Evolutionary conservation across 2,888 invertebrate species (phyloP).

Genomic region (Coenonympha arcania): DNA sequence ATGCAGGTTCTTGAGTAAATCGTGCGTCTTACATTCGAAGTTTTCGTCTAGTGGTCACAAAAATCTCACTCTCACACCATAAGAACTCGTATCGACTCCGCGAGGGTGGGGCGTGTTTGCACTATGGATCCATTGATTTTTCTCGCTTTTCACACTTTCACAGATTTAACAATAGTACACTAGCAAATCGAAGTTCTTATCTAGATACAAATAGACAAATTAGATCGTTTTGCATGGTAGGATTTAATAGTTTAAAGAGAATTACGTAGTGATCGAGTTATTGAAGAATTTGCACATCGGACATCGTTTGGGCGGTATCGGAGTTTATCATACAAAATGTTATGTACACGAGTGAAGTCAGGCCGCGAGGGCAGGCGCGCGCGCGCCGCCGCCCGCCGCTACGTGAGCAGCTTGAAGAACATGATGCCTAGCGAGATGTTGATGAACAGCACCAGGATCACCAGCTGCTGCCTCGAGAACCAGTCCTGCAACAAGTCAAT

Average conservation of each 20-base stretch:
- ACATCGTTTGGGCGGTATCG: slow-evolving; percentile 48
- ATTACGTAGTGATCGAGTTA: slow-evolving; percentile 37
- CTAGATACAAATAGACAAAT: slow-evolving; percentile 50
- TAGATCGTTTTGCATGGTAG: slow-evolving; percentile 37
- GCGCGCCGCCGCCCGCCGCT: slow-evolving; percentile 78
- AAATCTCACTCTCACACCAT: slow-evolving; percentile 55
- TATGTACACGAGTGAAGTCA: slow-evolving; percentile 51
- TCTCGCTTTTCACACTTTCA: slow-evolving; percentile 60
- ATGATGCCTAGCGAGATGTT: slow-evolving; percentile 95
- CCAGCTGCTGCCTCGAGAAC: slow-evolving; percentile 96
- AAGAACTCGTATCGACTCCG: slow-evolving; percentile 44
- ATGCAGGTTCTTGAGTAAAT: slow-evolving; percentile 61
- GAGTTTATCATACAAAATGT: slow-evolving; percentile 36
- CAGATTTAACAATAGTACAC: slow-evolving; percentile 61
- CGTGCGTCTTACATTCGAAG: slow-evolving; percentile 53
- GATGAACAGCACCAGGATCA: slow-evolving; percentile 93
- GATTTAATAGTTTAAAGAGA: slow-evolving; percentile 33
- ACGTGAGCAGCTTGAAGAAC: slow-evolving; percentile 96
- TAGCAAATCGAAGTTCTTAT: slow-evolving; percentile 63
- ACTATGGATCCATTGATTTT: slow-evolving; percentile 39
- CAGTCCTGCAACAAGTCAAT: slow-evolving; percentile 82
- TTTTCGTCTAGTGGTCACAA: slow-evolving; percentile 50
- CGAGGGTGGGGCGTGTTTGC: slow-evolving; percentile 49
- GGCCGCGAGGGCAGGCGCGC: slow-evolving; percentile 46
- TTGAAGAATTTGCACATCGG: slow-evolving; percentile 44